Conservation (phyloP, 2,797 vertebrate genomes). For the Gephyroberyx darwinii region DNA sequence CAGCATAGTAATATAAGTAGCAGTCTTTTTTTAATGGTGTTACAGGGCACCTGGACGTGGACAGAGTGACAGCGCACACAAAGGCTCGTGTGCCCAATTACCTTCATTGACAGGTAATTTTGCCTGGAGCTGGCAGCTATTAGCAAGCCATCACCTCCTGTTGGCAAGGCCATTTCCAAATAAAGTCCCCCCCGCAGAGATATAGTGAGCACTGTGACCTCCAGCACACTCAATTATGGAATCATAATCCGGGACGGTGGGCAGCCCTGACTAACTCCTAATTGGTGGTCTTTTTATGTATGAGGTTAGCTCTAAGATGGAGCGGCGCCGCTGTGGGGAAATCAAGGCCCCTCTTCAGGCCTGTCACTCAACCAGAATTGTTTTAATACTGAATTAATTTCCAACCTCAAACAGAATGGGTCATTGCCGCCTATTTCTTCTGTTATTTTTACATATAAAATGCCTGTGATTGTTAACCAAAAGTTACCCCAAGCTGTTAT, state of each 20-base stretch:
- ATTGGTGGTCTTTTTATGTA: conserved; percentile 74
- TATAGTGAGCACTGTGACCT: conserved; percentile 63
- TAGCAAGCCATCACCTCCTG: conserved; percentile 72
- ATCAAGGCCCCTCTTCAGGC: conserved; percentile 56
- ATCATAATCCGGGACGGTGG: conserved; percentile 68
- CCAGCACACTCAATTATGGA: conserved; percentile 73
- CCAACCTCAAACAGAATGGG: conserved; percentile 56
- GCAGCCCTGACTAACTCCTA: conserved; percentile 65
- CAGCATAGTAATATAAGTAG: conserved; percentile 10
- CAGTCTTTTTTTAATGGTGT: conserved; percentile 25
- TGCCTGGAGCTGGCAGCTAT: conserved; percentile 70
- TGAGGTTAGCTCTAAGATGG: conserved; percentile 68
- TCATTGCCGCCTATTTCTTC: conserved; percentile 42
- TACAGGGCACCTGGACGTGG: conserved; percentile 33
- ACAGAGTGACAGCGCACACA: conserved; percentile 66
- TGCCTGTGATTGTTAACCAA: neutral
- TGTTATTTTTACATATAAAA: conserved; percentile 13
- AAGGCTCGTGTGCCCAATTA: conserved; percentile 73
- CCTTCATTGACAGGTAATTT: conserved; percentile 77
- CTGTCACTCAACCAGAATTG: conserved; percentile 70
- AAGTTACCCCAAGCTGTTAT: conserved; percentile 1
- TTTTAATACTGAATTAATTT: conserved; percentile 68
- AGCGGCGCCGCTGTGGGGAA: conserved; percentile 55
- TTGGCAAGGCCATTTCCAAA: conserved; percentile 64
- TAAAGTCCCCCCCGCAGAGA: conserved; percentile 50